These are phyloP conservation scores for Threskiornis aethiopicus DNA, from an alignment of 2,797 vertebrate genomes.

Conservation along the genomic window DNA sequence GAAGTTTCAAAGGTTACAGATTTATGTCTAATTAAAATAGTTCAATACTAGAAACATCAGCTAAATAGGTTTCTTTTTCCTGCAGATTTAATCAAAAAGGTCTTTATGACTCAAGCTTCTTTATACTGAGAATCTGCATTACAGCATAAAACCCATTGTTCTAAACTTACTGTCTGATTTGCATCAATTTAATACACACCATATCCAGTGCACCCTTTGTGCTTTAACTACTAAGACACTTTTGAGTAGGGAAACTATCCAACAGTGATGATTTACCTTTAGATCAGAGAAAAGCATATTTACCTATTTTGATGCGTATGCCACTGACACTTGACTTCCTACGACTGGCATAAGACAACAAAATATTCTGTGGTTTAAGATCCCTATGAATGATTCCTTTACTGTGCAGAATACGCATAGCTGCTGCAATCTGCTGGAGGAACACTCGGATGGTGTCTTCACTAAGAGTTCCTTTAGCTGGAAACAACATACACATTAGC, in stretches of 20 bases:
- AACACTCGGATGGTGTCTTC: constrained; percentile 95
- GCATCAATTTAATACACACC: background rate
- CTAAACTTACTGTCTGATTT: background rate
- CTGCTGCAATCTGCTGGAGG: constrained; percentile 95
- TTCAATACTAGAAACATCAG: background rate
- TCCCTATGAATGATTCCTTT: constrained; percentile 97
- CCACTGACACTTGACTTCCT: constrained; percentile 87
- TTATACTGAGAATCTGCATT: background rate
- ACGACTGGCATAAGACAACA: constrained; percentile 87
- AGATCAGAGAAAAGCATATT: background rate
- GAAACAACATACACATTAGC: background rate
- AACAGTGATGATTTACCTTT: background rate
- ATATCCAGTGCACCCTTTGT: background rate
- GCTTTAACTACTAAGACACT: background rate
- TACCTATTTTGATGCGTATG: constrained; percentile 96
- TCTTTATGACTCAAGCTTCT: background rate
- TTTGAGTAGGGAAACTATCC: background rate
- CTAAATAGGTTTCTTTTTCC: background rate
- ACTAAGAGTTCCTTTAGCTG: constrained; percentile 93
- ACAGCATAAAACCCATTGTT: background rate
- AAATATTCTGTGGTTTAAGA: constrained; percentile 95
- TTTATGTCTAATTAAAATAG: background rate
- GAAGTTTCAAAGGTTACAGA: background rate
- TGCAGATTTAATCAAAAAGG: background rate
- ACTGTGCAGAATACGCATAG: constrained; percentile 92